These are phyloP conservation scores for Tetanocera ferruginea DNA, from an alignment of 2,888 invertebrate species.

Conservation along the genomic window DNA sequence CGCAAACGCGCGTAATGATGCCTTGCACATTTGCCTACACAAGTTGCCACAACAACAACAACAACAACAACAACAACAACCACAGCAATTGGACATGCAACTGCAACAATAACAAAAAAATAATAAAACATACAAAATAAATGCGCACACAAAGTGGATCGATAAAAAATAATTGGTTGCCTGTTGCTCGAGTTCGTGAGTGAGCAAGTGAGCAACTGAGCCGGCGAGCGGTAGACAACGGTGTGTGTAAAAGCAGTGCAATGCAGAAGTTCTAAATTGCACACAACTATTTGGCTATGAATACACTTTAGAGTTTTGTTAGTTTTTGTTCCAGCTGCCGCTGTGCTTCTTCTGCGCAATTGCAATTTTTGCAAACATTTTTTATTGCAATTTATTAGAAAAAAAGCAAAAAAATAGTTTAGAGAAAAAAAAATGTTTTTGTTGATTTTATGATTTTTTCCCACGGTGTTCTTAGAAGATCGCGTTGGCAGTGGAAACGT, in stretches of 20 bases:
- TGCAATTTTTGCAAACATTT: conserved; percentile 40
- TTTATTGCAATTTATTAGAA: conserved; percentile 34
- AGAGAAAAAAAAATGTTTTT: conserved; percentile 10
- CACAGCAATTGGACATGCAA: not conserved
- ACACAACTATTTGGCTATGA: not conserved
- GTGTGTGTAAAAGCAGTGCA: not conserved
- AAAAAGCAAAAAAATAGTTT: not conserved
- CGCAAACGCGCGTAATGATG: conserved; percentile 36
- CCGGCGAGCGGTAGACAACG: no score
- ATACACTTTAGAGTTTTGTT: conserved; percentile 13
- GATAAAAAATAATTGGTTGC: conserved; percentile 41
- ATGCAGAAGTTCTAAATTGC: not conserved
- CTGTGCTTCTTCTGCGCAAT: conserved; percentile 37
- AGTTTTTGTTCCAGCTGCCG: not conserved
- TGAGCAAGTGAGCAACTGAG: not conserved
- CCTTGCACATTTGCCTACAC: conserved; percentile 35
- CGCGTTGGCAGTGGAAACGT: conserved; percentile 35
- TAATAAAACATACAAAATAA: conserved; percentile 20
- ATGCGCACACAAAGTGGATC: conserved; percentile 38
- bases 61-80: conserved; percentile 19
- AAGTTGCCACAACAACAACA: conserved; percentile 17
- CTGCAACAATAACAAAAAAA: conserved; percentile 9
- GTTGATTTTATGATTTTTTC: conserved; percentile 31
- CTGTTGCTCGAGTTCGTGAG: not conserved
- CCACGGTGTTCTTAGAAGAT: conserved; percentile 33